Percentiles rank a stretch among this genome's conserved stretches.
phyloP scores from a whole-genome alignment of 2,888 invertebrate genomes.

The Limnephilus rhombicus region DNA sequence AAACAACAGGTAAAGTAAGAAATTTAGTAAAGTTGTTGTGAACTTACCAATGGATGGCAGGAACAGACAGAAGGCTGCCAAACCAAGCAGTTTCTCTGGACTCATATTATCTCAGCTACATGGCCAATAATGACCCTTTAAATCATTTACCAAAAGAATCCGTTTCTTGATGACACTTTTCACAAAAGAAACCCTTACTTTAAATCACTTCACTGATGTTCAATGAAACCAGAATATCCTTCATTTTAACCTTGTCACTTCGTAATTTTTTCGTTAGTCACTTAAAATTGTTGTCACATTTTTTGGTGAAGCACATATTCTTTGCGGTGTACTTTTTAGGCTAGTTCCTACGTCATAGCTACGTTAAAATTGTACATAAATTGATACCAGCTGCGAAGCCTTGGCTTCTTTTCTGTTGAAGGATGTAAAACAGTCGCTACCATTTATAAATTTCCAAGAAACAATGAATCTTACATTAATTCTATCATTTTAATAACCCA shows the following conservation, averaged over 20 bases:
- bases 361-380: too few species aligned
- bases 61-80: constrained; percentile 60
- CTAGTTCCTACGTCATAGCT: too few species aligned
- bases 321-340: not conserved
- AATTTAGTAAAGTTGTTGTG: not conserved
- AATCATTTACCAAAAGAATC: not conserved
- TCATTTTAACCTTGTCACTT: not conserved
- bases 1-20: not conserved
- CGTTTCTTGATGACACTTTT: not conserved
- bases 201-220: constrained; percentile 2
- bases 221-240: not conserved
- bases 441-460: too few species aligned
- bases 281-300: not conserved
- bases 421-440: too few species aligned
- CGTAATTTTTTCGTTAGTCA: not conserved
- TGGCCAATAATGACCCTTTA: constrained; percentile 37
- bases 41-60: constrained; percentile 60
- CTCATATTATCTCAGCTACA: constrained; percentile 61
- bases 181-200: not conserved
- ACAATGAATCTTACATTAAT: too few species aligned
- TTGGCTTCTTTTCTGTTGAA: too few species aligned
- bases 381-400: too few species aligned
- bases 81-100: constrained; percentile 58
- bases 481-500: too few species aligned
- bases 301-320: not conserved